Evolutionary conservation across 2,888 invertebrate species (phyloP).

Genomic region (Chorisops tibialis): DNA sequence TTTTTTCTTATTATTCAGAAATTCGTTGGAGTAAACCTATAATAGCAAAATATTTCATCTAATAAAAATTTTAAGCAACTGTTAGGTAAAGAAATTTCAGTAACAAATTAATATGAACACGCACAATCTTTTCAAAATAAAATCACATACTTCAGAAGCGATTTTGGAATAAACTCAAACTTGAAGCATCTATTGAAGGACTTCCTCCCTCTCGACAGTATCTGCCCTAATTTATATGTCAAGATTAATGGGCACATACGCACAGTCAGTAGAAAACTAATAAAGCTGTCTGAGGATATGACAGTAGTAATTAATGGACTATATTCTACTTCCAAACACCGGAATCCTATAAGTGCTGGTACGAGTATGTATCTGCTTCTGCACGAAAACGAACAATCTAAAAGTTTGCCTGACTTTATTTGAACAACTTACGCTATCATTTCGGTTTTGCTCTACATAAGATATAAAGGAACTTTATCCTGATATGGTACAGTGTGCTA

Average conservation of each 20-base stretch:
- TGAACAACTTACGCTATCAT: constrained; percentile 34
- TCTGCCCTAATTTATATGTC: constrained; percentile 21
- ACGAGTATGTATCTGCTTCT: constrained; percentile 13
- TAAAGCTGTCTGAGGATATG: constrained; percentile 16
- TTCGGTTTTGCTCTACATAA: background rate
- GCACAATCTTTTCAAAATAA: too few relatives aligned
- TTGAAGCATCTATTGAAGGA: too few relatives aligned
- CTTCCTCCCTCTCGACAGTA: too few relatives aligned
- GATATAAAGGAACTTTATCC: constrained; percentile 8
- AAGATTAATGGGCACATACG: constrained; percentile 24
- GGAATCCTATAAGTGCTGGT: background rate
- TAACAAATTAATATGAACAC: too few relatives aligned
- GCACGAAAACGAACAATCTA: background rate
- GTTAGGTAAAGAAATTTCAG: too few relatives aligned
- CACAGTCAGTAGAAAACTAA: constrained; percentile 7
- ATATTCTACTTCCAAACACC: constrained; percentile 1
- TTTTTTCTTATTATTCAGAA: too few relatives aligned
- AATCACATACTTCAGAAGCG: too few relatives aligned
- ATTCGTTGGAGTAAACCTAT: too few relatives aligned
- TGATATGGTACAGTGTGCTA: background rate
- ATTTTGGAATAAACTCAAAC: too few relatives aligned
- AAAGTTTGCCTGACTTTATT: background rate
- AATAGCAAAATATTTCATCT: too few relatives aligned
- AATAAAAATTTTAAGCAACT: too few relatives aligned
- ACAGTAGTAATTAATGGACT: constrained; percentile 23